A percentile compares a stretch with the other conserved stretches of the same genome.
phyloP scores from a whole-genome alignment of 2,888 invertebrate species.

The Himalopsyche tibetana region DNA sequence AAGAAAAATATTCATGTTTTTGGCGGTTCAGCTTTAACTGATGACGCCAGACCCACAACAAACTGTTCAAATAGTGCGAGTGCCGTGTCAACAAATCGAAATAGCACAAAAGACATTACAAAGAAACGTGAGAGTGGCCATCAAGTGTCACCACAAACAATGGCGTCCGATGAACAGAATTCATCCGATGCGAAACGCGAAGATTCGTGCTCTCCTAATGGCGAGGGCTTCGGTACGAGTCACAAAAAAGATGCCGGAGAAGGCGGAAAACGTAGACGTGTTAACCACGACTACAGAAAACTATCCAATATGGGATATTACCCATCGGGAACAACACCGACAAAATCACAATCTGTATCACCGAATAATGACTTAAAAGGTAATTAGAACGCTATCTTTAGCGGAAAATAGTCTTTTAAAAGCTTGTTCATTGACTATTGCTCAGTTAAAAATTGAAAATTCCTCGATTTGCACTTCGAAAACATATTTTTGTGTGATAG shows the following conservation, averaged over 20 bases:
- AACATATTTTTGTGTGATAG: neutral
- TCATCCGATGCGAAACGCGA: conserved; percentile 75
- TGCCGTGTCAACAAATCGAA: conserved; percentile 38
- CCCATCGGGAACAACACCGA: conserved; percentile 41
- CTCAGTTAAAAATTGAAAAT: neutral
- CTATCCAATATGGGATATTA: conserved; percentile 73
- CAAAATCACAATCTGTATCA: conserved; percentile 52
- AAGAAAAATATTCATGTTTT: conserved; percentile 60
- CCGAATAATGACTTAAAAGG: conserved; percentile 62
- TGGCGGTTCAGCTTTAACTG: conserved; percentile 44
- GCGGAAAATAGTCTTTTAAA: neutral
- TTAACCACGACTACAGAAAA: conserved; percentile 74
- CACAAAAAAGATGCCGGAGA: conserved; percentile 73
- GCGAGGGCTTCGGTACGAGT: conserved; percentile 65
- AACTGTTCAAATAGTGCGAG: conserved; percentile 53
- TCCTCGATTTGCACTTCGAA: neutral
- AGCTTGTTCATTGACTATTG: neutral
- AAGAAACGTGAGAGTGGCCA: conserved; percentile 67
- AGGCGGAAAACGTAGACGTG: conserved; percentile 73
- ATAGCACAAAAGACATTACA: conserved; percentile 38
- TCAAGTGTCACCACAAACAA: conserved; percentile 71
- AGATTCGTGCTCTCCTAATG: conserved; percentile 69
- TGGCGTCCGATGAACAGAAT: conserved; percentile 75
- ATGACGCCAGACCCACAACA: conserved; percentile 45
- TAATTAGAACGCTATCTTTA: conserved; percentile 41